Evolutionary conservation across 2,797 vertebrate species (phyloP).

Genomic region (Myotis myotis): DNA sequence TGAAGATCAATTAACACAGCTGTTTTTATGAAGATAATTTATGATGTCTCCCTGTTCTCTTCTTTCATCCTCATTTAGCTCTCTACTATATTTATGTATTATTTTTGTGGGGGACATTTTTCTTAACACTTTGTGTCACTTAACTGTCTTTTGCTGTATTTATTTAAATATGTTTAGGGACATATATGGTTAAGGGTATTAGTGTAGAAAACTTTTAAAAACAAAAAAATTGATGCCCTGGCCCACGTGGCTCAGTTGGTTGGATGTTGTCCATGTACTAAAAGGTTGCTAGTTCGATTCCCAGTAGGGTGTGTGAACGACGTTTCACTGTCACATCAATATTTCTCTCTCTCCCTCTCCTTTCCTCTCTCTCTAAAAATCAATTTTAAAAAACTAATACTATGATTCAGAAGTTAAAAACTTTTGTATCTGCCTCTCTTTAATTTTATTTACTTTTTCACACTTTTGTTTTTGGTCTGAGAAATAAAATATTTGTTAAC

Average conservation of each 20-base stretch:
- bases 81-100: not conserved
- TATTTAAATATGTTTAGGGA: slow-evolving; percentile 31
- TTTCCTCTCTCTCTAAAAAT: not conserved
- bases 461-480: slow-evolving; percentile 56
- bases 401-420: slow-evolving; percentile 47
- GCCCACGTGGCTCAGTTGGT: not conserved
- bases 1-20: slow-evolving; percentile 65
- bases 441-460: slow-evolving; percentile 46
- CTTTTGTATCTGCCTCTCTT: slow-evolving; percentile 45
- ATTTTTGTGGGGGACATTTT: not conserved
- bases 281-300: not conserved
- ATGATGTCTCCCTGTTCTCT: not conserved
- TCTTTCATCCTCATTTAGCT: not conserved
- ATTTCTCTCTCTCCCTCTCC: not conserved
- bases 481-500: slow-evolving; percentile 37
- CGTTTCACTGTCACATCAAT: not conserved
- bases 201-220: not conserved
- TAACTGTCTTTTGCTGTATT: slow-evolving; percentile 44
- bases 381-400: not conserved
- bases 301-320: not conserved
- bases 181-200: not conserved
- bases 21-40: slow-evolving; percentile 62
- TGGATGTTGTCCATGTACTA: not conserved
- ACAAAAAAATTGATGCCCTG: not conserved
- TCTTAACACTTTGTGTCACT: slow-evolving; percentile 11